These are phyloP conservation scores for Geotrypetes seraphini DNA, from an alignment of 2,797 vertebrate species.

Conservation along the genomic window DNA sequence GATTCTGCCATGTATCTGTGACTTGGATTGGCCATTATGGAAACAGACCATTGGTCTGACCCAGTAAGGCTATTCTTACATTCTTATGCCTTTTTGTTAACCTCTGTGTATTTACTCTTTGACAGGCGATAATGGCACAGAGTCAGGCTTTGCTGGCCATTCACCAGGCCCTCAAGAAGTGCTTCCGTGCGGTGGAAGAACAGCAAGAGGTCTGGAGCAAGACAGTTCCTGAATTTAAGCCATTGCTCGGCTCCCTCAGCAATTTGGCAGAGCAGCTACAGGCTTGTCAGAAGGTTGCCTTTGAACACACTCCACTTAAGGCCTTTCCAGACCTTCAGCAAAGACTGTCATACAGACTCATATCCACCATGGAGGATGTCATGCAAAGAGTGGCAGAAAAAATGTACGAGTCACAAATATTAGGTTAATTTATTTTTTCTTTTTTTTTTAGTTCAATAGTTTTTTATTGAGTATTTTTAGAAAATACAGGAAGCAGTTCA, in stretches of 20 bases:
- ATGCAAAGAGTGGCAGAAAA: conserved; percentile 54
- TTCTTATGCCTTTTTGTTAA: too few relatives aligned
- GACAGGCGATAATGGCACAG: conserved; percentile 46
- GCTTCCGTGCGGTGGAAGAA: conserved; percentile 48
- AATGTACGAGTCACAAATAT: conserved; percentile 48
- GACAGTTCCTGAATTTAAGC: conserved; percentile 46
- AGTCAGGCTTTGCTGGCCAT: conserved; percentile 25
- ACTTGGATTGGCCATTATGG: too few relatives aligned
- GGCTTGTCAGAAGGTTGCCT: conserved; percentile 42
- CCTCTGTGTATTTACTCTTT: background rate
- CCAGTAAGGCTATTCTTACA: too few relatives aligned
- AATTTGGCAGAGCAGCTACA: conserved; percentile 66
- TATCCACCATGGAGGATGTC: conserved; percentile 47
- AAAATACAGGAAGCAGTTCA: too few relatives aligned
- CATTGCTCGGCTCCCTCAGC: conserved; percentile 57
- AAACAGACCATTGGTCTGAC: too few relatives aligned
- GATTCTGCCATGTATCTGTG: too few relatives aligned
- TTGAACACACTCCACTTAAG: conserved; percentile 51
- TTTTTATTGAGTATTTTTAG: too few relatives aligned
- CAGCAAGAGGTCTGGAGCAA: conserved; percentile 49
- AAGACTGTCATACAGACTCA: conserved; percentile 59
- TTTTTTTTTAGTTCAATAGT: too few relatives aligned
- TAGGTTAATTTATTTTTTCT: too few relatives aligned
- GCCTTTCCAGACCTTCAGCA: conserved; percentile 56
- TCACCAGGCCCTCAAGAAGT: conserved; percentile 48